Conservation (phyloP, 2,797 vertebrate genomes). For the Notamacropus eugenii region DNA sequence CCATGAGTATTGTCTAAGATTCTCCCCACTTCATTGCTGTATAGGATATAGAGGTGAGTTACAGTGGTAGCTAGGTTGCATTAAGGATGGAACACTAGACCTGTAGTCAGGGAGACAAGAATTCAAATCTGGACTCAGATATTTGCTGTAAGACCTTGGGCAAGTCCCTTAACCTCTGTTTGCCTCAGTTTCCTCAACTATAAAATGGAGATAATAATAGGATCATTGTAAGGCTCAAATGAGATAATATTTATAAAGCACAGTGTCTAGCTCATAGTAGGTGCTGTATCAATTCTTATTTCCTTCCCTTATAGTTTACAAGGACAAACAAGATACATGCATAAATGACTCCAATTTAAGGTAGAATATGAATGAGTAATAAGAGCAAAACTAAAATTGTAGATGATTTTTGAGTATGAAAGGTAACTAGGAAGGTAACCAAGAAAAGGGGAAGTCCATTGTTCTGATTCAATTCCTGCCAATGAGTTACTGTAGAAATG, state of each 20-base stretch:
- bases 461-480: conserved; percentile 44
- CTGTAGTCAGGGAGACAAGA: not conserved
- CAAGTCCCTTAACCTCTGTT: not conserved
- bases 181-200: not conserved
- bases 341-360: not conserved
- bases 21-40: not conserved
- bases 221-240: not conserved
- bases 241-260: not conserved
- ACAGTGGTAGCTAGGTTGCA: not conserved
- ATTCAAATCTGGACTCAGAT: not conserved
- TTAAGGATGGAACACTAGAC: not conserved
- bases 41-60: not conserved
- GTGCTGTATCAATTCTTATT: not conserved
- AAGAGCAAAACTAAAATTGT: not conserved
- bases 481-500: conserved; percentile 28
- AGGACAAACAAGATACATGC: not conserved
- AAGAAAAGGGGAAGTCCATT: conserved; percentile 2
- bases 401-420: not conserved
- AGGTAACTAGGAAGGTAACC: not conserved
- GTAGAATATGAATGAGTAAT: not conserved
- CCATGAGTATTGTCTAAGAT: not conserved
- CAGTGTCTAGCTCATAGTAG: not conserved
- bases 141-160: not conserved
- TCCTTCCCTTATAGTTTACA: not conserved
- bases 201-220: not conserved